A percentile compares a stretch with the other conserved stretches of the same genome.
Conservation (phyloP, 2,113 vertebrate genomes). For the Corydoras maculifer region DNA sequence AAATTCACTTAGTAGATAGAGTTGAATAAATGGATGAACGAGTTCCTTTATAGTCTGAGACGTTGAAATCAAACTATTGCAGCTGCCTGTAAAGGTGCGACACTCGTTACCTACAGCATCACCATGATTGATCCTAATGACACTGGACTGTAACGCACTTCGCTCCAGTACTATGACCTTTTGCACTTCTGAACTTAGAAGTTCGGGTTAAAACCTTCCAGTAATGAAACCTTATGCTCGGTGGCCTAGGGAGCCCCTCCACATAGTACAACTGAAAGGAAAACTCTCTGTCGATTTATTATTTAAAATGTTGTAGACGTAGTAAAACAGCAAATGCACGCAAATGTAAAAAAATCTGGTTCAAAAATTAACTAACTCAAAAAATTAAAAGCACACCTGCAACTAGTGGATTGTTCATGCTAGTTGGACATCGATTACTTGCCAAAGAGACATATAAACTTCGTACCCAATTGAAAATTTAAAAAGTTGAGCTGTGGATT, state of each 20-base stretch:
- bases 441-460: background rate
- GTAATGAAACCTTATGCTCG: constrained; percentile 63
- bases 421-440: background rate
- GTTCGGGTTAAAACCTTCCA: constrained; percentile 57
- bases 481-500: background rate
- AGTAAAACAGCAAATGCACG: too few relatives aligned
- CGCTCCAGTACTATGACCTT: constrained; percentile 67
- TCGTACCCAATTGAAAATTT: background rate
- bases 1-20: background rate
- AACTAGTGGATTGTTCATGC: background rate
- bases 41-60: too few relatives aligned
- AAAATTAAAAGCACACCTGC: background rate
- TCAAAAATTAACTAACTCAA: too few relatives aligned
- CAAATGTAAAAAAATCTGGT: too few relatives aligned
- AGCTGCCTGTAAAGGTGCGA: background rate
- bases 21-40: constrained; percentile 16
- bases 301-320: too few relatives aligned
- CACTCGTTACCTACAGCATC: constrained; percentile 42
- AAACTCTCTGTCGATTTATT: background rate
- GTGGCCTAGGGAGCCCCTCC: constrained; percentile 53
- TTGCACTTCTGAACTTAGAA: constrained; percentile 58
- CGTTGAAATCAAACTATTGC: constrained; percentile 2
- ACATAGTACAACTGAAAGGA: constrained; percentile 44
- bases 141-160: constrained; percentile 62
- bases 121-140: constrained; percentile 55